Base-by-base conservation (phyloP, 1,140 invertebrate genomes). In the Manduca sexta region DNA sequence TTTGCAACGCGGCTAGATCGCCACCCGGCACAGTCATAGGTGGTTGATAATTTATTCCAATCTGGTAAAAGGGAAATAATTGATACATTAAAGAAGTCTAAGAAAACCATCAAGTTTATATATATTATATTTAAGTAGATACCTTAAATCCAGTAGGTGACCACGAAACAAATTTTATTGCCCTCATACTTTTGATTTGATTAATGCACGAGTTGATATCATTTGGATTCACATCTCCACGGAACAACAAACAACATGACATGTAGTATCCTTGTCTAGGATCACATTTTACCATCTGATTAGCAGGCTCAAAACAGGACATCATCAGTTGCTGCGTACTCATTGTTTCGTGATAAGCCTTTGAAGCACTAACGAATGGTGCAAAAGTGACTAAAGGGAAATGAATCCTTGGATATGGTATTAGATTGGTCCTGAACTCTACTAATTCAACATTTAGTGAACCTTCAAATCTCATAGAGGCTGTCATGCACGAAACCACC, bases 271-370 rank as follows among this genome's bases (percentile, higher is more conserved):
- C 91, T 37, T 80, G 76, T 2, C 89, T 85, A 0, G 91, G 91
- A 75, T 93, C 90, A 61, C 92, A 93, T 62, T 94, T 90, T 0
- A 95, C 92, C 93, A 95, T 94, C 81, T 95, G 93, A 72, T 93
- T 94, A 15, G 85, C 71, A n/a, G 92, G 90, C 59, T 95, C 93
- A 56, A 95, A 95, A 57, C 93, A 94, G 2, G 90, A 88, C 69
- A 90, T 93, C 29, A 94, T 94, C 31, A 95, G 89, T 49, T 94
- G 91, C 6, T 89, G 83, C 10, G 93, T 93, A 1, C 88, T 86
- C 21, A 92, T 81, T 33, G 90, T 88, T 48, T 95, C 93, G 52
- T 94, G 93, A 26, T 89, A 89, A 2, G 92, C 92, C 64, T 91
- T 91, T 11, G 90, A 88, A 0, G 91, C 89, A 3, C 91, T 89